phyloP scores from a whole-genome alignment of 2,797 vertebrate species.

The Euthynnus affinis region DNA sequence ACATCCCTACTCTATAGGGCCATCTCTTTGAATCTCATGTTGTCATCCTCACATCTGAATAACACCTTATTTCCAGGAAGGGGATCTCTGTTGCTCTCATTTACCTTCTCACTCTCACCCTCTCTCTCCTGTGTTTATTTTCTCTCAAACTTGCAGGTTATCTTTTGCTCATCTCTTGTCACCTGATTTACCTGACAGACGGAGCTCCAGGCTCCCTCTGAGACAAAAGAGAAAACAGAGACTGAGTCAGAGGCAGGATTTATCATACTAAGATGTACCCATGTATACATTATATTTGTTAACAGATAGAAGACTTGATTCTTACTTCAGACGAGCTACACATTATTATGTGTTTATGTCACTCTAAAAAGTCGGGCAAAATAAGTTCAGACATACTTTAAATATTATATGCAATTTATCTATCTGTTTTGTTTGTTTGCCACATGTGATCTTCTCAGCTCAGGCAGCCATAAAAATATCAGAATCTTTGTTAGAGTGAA shows the following conservation, averaged over 20 bases:
- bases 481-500: constrained; percentile 22
- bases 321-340: background rate
- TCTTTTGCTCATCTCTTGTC: constrained; percentile 14
- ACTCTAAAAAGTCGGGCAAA: background rate
- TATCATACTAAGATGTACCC: background rate
- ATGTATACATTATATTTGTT: background rate
- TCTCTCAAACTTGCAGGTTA: background rate
- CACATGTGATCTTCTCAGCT: constrained; percentile 30
- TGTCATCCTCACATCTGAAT: background rate
- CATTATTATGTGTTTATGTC: background rate
- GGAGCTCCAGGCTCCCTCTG: background rate
- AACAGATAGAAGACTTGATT: background rate
- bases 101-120: background rate
- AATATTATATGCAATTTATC: background rate
- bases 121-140: background rate
- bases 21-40: background rate
- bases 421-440: background rate
- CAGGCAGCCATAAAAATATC: constrained; percentile 34
- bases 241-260: constrained; percentile 3
- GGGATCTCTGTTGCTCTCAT: too few species aligned
- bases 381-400: background rate
- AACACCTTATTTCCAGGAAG: background rate
- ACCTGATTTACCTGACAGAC: background rate
- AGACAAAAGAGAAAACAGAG: background rate
- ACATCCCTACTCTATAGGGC: background rate